Evolutionary conservation across 2,113 vertebrate species (phyloP), one percentile per base, ranked within the genome.

Genomic region (Thomomys bottae): DNA sequence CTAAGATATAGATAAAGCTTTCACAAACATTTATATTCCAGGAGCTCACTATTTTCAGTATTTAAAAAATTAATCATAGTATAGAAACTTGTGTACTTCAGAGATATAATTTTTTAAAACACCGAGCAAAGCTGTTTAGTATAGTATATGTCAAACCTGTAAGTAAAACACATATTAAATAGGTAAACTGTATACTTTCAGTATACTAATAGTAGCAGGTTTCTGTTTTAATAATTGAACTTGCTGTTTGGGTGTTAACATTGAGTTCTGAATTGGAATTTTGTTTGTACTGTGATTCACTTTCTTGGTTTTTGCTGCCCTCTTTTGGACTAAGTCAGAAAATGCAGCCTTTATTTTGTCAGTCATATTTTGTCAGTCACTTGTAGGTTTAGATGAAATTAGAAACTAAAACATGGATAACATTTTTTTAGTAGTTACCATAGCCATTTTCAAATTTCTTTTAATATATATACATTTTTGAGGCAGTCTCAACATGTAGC

Each of bases 241-340:
- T 90, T 93, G 40, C 87, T 90, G 2, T 72, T 84, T 57, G 24
- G 61, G 32, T 63, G 4, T 87, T 80, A n/a, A n/a, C 18, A 54
- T 79, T 70, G 63, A n/a, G 7, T 90, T 95, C 70, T 79, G 30
- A 87, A 94, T 67, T 38, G 49, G 77, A 63, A 57, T 84, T 87
- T 87, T 86, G 34, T 34, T 57, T 84, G 0, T 45, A 4, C 34
- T 86, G 61, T 71, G 61, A 66, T 84, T 95, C 5, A 2, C 12
- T 95, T 92, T 94, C 80, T 57, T 90, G 83, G 75, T 77, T 94
- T 59, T 92, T 91, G 91, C 95, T 96, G 95, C 97, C 96, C 96
- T 96, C 97, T 97, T 63, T 90, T 96, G 97, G 96, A 78, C 0
- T 87, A 63, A 7, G 75, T 95, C 64, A 76, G 49, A 30, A 95